These are phyloP conservation scores for Melangyna quadrimaculata DNA, from an alignment of 2,888 invertebrate genomes.

Conservation along the genomic window DNA sequence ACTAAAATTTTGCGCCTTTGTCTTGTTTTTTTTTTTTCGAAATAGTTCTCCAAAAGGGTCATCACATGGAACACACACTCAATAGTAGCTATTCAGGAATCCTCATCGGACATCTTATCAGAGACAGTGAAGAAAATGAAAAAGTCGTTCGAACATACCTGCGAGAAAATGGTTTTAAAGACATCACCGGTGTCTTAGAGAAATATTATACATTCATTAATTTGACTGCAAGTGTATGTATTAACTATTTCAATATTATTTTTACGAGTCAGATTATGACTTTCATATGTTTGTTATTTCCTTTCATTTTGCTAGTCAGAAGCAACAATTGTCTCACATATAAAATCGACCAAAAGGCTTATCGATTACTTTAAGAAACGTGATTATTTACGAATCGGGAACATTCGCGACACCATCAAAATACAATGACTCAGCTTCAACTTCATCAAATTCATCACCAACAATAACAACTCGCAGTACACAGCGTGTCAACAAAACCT, in stretches of 20 bases:
- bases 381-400: constrained; percentile 81
- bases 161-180: constrained; percentile 88
- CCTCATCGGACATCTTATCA: constrained; percentile 93
- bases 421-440: constrained; percentile 66
- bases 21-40: neutral
- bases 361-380: constrained; percentile 92
- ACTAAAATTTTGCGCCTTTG: too few relatives aligned
- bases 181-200: constrained; percentile 91
- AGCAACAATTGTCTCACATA: constrained; percentile 90
- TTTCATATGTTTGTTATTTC: neutral
- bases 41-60: constrained; percentile 95
- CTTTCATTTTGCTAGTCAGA: constrained; percentile 84
- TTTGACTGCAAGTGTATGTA: constrained; percentile 91
- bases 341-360: constrained; percentile 92
- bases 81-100: constrained; percentile 96
- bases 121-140: constrained; percentile 88
- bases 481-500: constrained; percentile 80
- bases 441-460: constrained; percentile 72
- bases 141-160: constrained; percentile 87
- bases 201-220: constrained; percentile 97
- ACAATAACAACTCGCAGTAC: constrained; percentile 74
- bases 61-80: constrained; percentile 99
- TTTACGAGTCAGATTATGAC: neutral
- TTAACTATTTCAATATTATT: neutral
- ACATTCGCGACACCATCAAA: constrained; percentile 57